Conservation (phyloP, 2,888 invertebrate genomes). For the Amphipoea oculea region DNA sequence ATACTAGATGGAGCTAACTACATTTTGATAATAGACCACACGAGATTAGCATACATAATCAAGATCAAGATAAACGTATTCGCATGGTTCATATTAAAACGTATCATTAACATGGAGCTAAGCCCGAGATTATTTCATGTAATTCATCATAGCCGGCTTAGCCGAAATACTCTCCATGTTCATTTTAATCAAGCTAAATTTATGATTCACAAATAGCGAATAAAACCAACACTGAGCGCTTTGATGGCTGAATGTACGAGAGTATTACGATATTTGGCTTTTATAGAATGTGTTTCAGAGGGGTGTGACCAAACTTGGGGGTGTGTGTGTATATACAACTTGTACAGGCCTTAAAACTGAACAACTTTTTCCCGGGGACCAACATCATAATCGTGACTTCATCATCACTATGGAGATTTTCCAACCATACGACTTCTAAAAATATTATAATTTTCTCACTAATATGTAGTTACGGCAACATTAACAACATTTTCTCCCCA, state of each 20-base stretch:
- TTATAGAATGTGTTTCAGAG: not conserved
- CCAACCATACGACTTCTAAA: not conserved
- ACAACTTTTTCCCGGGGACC: too few species aligned
- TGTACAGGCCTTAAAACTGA: too few species aligned
- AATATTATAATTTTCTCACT: not conserved
- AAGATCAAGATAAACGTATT: conserved; percentile 39
- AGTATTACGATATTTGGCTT: not conserved
- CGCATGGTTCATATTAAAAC: conserved; percentile 32
- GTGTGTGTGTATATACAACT: too few species aligned
- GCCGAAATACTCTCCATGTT: conserved; percentile 35
- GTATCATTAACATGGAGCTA: conserved; percentile 45
- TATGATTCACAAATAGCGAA: conserved; percentile 54
- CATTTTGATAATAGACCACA: conserved; percentile 1
- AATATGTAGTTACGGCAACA: not conserved
- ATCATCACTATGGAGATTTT: not conserved
- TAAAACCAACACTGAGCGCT: conserved; percentile 34
- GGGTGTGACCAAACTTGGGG: too few species aligned
- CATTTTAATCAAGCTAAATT: conserved; percentile 61
- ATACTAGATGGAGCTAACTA: not conserved
- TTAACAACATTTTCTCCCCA: not conserved
- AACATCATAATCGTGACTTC: too few species aligned
- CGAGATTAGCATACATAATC: conserved; percentile 24
- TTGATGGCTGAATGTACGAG: conserved; percentile 6
- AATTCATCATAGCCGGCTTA: conserved; percentile 52
- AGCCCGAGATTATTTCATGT: conserved; percentile 53